A percentile compares a stretch with the other conserved stretches of the same genome.
Conservation (phyloP, 1,140 invertebrate species). For the Ips typographus region DNA sequence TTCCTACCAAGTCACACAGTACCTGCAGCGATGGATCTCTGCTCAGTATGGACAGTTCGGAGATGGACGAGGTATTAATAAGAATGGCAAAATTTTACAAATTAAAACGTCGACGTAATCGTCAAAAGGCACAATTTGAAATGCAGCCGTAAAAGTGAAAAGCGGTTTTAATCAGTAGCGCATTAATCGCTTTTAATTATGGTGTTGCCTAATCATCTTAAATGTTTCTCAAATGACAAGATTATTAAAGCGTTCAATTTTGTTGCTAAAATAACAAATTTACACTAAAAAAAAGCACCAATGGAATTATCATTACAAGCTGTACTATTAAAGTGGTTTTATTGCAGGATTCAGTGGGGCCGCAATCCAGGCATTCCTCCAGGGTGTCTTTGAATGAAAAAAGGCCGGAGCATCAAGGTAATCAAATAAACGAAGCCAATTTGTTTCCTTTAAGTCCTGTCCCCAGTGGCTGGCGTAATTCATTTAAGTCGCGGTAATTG, state of each 20-base stretch:
- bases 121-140: too few relatives aligned
- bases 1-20: conserved; percentile 64
- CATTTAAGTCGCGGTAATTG: neutral
- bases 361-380: conserved; percentile 55
- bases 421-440: neutral
- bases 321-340: conserved; percentile 16
- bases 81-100: neutral
- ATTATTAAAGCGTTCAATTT: too few relatives aligned
- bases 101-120: neutral
- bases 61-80: conserved; percentile 62
- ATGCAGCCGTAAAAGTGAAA: neutral
- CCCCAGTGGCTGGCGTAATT: too few relatives aligned
- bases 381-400: conserved; percentile 56
- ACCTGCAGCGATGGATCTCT: conserved; percentile 72
- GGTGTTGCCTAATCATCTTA: too few relatives aligned
- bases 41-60: conserved; percentile 70
- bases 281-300: too few relatives aligned
- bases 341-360: conserved; percentile 54
- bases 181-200: too few relatives aligned
- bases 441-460: too few relatives aligned
- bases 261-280: too few relatives aligned
- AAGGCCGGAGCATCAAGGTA: conserved; percentile 41
- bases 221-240: too few relatives aligned
- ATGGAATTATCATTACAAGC: neutral
- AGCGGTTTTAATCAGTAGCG: neutral